Evolutionary conservation across 2,888 invertebrate genomes (phyloP).

Genomic region (Macrophya annulata): DNA sequence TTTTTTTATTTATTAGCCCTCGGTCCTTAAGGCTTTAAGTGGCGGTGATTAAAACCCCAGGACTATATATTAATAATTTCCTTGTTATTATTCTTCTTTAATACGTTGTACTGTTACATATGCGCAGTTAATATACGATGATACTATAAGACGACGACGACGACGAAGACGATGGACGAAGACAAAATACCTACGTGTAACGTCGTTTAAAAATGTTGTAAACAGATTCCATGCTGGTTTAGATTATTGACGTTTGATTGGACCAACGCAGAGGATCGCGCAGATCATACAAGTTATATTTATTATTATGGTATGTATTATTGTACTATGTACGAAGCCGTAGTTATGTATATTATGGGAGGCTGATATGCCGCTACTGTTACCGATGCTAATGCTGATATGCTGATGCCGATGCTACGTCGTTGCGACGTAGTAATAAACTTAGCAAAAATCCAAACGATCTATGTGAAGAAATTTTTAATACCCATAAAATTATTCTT

Average conservation of each 20-base stretch:
- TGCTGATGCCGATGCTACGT: neutral
- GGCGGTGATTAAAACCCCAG: neutral
- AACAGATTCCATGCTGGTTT: conserved; percentile 70
- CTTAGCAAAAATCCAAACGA: neutral
- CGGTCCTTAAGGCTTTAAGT: conserved; percentile 12
- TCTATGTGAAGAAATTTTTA: neutral
- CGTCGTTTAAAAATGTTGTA: conserved; percentile 62
- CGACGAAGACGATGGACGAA: neutral
- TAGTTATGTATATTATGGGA: neutral
- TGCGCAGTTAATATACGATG: conserved; percentile 57
- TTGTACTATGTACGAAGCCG: neutral
- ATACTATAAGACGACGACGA: conserved; percentile 8
- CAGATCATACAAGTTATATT: conserved; percentile 21
- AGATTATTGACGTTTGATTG: conserved; percentile 66
- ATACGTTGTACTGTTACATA: conserved; percentile 49
- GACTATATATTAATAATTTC: conserved; percentile 26
- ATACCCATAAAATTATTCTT: neutral
- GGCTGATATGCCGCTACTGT: neutral
- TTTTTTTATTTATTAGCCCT: neutral
- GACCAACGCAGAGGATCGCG: conserved; percentile 58
- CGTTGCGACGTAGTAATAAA: neutral
- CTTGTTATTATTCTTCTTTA: conserved; percentile 47
- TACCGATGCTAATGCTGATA: neutral
- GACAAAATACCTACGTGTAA: conserved; percentile 53
- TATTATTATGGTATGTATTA: neutral